phyloP scores from a whole-genome alignment of 2,113 vertebrate genomes.

The Hylia prasina region DNA sequence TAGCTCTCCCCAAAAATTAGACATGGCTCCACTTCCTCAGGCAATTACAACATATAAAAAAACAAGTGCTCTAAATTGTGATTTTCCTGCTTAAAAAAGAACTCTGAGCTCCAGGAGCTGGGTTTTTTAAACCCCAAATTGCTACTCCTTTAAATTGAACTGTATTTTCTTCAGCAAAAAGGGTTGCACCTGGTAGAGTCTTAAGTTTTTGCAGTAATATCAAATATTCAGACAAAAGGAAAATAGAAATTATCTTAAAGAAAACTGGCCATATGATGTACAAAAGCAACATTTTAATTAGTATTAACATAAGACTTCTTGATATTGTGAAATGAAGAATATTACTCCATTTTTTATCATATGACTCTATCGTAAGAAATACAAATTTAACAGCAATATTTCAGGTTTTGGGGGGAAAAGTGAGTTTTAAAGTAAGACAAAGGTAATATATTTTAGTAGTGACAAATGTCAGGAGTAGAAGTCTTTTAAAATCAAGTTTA shows the following conservation, averaged over 20 bases:
- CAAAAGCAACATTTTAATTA: not conserved
- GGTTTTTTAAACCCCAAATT: not conserved
- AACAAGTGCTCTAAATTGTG: not conserved
- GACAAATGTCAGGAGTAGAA: not conserved
- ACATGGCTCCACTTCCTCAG: not conserved
- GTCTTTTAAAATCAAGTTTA: not conserved
- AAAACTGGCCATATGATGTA: rapidly evolving
- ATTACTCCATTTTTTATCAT: not conserved
- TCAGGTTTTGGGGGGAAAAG: rapidly evolving
- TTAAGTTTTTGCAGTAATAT: not conserved
- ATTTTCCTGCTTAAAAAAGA: not conserved
- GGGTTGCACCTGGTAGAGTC: not conserved
- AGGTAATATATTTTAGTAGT: not conserved
- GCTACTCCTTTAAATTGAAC: not conserved
- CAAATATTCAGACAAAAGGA: not conserved
- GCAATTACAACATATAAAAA: not conserved
- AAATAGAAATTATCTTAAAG: not conserved
- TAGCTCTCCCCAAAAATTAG: not conserved
- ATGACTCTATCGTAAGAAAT: not conserved
- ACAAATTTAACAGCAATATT: not conserved
- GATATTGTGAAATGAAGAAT: not conserved
- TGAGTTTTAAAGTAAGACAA: not conserved
- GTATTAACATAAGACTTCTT: not conserved
- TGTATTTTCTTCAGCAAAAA: not conserved
- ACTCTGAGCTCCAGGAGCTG: not conserved